Conservation (phyloP, 2,888 invertebrate species). For the Xanthia togata region DNA sequence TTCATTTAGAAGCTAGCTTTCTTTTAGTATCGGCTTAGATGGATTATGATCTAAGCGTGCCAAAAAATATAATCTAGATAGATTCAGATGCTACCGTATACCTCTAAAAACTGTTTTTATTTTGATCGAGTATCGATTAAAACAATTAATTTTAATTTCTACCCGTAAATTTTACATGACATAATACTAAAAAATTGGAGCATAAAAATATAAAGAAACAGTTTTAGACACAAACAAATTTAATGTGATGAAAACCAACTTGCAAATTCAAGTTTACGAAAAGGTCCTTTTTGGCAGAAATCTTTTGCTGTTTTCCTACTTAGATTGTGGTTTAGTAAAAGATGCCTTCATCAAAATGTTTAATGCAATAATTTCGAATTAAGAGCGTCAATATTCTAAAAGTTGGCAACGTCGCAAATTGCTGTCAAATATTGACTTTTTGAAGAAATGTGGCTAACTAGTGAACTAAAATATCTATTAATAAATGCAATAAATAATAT, state of each 20-base stretch:
- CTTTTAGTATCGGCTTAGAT: slow-evolving; percentile 2
- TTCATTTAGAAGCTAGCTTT: slow-evolving; percentile 5
- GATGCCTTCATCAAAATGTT: background rate
- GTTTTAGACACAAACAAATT: background rate
- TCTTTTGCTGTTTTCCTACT: background rate
- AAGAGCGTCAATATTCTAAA: no score
- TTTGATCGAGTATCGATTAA: background rate
- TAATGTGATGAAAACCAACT: background rate
- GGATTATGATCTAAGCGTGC: background rate
- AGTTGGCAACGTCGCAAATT: no score
- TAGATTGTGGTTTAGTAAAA: no score
- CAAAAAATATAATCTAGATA: slow-evolving; percentile 3
- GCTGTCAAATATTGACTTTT: no score
- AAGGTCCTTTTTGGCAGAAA: no score
- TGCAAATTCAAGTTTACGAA: background rate
- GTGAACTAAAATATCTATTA: no score
- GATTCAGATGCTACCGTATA: background rate
- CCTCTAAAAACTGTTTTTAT: background rate
- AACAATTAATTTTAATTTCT: background rate
- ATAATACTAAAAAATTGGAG: background rate
- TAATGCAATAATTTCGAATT: background rate
- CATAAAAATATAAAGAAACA: background rate
- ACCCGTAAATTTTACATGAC: background rate
- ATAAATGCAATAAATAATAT: no score
- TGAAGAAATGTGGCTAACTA: no score